Conservation (phyloP, 2,797 vertebrate species). For the Rhincodon typus region DNA sequence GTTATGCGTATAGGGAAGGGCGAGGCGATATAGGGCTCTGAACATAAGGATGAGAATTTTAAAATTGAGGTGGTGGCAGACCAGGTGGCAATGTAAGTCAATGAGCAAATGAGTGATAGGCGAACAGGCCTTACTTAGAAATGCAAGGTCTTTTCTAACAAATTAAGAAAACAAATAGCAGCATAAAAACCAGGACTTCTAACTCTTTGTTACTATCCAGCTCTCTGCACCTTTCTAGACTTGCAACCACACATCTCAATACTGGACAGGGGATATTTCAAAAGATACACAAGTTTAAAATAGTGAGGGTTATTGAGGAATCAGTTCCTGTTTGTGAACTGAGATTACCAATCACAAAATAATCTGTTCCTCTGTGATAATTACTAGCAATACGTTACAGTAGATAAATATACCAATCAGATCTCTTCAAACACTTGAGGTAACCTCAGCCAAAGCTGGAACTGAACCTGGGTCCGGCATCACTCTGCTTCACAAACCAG, state of each 20-base stretch:
- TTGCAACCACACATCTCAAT: background rate
- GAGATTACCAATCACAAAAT: background rate
- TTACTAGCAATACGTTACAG: background rate
- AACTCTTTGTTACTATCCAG: background rate
- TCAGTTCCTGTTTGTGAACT: background rate
- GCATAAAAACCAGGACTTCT: background rate
- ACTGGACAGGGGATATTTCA: background rate
- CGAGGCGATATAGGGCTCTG: background rate
- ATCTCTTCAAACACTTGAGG: background rate
- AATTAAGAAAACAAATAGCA: background rate
- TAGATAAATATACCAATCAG: background rate
- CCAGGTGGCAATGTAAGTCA: background rate
- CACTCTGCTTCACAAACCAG: no score
- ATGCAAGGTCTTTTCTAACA: background rate
- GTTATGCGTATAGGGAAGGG: background rate
- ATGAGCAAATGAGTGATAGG: background rate
- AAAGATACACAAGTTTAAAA: background rate
- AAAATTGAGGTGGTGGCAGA: background rate
- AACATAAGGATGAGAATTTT: background rate
- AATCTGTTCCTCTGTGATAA: background rate
- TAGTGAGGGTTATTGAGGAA: background rate
- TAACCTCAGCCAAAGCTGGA: no score
- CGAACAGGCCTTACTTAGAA: background rate
- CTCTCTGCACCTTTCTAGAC: background rate
- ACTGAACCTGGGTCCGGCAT: no score